A percentile compares a stretch with the other conserved stretches of the same genome.
Evolutionary conservation across 2,797 vertebrate species (phyloP).

Genomic region (Lepidocolaptes lacrymiger): DNA sequence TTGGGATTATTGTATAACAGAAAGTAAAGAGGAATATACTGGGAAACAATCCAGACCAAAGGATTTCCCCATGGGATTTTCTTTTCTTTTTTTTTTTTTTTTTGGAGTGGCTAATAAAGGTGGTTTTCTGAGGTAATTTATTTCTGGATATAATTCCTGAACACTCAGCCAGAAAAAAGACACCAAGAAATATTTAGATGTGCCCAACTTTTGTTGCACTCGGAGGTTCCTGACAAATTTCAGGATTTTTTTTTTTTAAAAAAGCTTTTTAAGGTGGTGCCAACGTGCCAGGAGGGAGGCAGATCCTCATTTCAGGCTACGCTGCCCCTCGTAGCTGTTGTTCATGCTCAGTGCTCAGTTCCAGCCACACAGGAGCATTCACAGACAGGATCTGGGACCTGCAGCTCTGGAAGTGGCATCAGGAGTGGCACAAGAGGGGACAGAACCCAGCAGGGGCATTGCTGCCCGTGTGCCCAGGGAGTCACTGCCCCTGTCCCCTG

Average conservation of each 20-base stretch:
- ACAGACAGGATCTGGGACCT: neutral
- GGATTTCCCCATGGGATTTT: slow-evolving; percentile 29
- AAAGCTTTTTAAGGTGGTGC: neutral
- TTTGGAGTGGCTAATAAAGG: slow-evolving; percentile 20
- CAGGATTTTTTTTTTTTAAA: neutral
- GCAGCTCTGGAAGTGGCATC: accelerated
- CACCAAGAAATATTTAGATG: neutral
- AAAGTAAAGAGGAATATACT: slow-evolving; percentile 49
- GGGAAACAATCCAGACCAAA: slow-evolving; percentile 55
- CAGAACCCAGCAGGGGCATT: accelerated
- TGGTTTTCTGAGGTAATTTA: slow-evolving; percentile 8
- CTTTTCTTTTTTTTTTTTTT: neutral
- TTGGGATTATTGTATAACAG: slow-evolving; percentile 58
- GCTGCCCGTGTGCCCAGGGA: accelerated
- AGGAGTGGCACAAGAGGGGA: accelerated
- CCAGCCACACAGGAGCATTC: accelerated
- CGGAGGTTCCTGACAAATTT: neutral
- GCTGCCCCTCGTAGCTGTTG: accelerated
- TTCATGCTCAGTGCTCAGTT: neutral
- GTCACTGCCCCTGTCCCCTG: neutral
- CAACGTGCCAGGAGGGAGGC: neutral
- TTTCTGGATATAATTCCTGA: neutral
- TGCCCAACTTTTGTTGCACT: neutral
- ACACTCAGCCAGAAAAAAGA: neutral
- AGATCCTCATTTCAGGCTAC: neutral